Base-by-base conservation (phyloP, 2,113 vertebrate species). In the Montifringilla adamsi region DNA sequence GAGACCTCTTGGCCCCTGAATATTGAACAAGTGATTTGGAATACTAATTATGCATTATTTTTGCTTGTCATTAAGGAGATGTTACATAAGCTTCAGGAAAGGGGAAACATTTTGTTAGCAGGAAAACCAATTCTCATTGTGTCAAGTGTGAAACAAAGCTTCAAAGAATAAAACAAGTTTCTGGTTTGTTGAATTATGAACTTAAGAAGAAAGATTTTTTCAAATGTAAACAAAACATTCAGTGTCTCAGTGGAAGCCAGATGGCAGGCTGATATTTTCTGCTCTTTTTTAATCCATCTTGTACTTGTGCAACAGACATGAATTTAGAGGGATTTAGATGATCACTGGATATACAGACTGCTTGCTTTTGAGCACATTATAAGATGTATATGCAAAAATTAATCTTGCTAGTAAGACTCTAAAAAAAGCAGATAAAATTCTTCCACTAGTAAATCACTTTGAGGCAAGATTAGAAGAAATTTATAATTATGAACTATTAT, bases 1-100 rank as follows among this genome's bases (percentile, higher is more conserved):
- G 13, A 97, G 90, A 96, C 99, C 99, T 96, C 89, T 98, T 77
- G 99, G 99, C 21, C 99, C 99, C 99, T 99, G 88, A 41, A 96
- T 50, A 91, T 84, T 64, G 75, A 94, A 87, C 13, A 93, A 67
- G 39, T 15, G 21, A 89, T 86, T 92, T 59, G 13, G 41, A 69
- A 76, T 83, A 67, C 77, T 93, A 93, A 95, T 93, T 75, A 75
- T 35, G 9, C 22, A 41, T 59, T 66, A 77, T 13, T 84, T 70
- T 82, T 76, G 10, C 13, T 55, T 63, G 78, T 66, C 72, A 56
- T 39, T 27, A 90, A 50, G 31, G 11, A 79, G 67, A 75, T 35
- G 11, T 19, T 84, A 64, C 11, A 37, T 26, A 47, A 82, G 27
- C 35, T 80, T 63, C 44, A 94, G 47, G 44, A 86, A 24, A 67